Percentiles rank a stretch among this genome's conserved stretches.
Conservation (phyloP, 2,797 vertebrate species). For the Acanthis flammea region DNA sequence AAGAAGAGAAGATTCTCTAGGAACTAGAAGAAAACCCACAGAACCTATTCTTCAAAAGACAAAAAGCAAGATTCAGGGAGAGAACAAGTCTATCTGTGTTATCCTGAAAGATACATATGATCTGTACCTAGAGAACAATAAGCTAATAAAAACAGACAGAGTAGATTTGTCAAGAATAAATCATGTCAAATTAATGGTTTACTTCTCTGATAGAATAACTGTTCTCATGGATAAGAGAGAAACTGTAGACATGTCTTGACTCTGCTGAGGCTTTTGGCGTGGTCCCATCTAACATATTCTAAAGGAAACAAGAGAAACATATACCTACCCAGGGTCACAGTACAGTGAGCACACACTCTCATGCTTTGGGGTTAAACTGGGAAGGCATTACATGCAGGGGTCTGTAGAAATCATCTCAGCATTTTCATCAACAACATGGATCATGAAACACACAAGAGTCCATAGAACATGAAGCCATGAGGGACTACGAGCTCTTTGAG, state of each 20-base stretch:
- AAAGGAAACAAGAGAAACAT: not conserved
- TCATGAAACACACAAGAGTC: not conserved
- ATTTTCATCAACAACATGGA: not conserved
- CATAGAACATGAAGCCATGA: not conserved
- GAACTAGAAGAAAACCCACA: not conserved
- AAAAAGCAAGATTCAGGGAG: not conserved
- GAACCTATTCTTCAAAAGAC: not conserved
- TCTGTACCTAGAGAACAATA: not conserved
- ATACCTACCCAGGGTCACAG: not conserved
- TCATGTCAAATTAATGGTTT: not conserved
- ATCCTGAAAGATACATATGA: not conserved
- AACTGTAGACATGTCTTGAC: not conserved
- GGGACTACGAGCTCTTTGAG: not conserved
- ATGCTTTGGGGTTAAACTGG: not conserved
- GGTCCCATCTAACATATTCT: not conserved
- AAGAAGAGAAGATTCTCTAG: not conserved
- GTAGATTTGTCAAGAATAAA: not conserved
- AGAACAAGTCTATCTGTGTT: not conserved
- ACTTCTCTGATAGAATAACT: not conserved
- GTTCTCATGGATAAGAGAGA: not conserved
- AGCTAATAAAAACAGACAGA: not conserved
- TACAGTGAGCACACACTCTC: not conserved
- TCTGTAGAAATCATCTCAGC: not conserved
- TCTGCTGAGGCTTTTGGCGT: not conserved
- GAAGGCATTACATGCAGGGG: not conserved